Evolutionary conservation across 37 sponge, comb jelly and placozoan species (phyloP), one percentile per base, ranked within the genome.

Genomic region (Ianthella basta): DNA sequence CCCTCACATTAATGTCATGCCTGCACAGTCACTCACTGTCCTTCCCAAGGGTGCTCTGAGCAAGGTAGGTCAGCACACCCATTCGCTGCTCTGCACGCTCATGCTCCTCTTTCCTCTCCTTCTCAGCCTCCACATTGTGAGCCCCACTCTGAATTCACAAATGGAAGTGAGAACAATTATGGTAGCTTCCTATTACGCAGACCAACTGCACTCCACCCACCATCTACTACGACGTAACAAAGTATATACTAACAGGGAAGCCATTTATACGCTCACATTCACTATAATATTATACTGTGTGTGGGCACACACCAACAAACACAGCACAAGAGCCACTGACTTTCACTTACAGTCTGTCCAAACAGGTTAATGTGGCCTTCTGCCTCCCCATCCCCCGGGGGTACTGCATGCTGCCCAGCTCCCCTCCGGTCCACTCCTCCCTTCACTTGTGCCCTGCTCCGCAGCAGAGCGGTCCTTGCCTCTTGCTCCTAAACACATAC

Each of bases 1-100:
- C 39, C 21, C n/a, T 13, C 23, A 4, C 50, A 79, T 5, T 37
- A 5, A 3, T 66, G 33, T 25, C 1, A 1, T 3, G 3, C 35
- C 1, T 37, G 32, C 25, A 35, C 50, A 15, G 24, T 4, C 18
- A 81, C 93, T 60, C 69, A 95, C 96, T 87, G 59, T 90, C 87
- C 83, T 80, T 86, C 27, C 93, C 96, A 27, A 93, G 29, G 19
- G 33, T 63, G 20, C 87, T 86, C 57, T 86, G 87, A 20, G 82
- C 97, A 27, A 96, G 44, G 82, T 96, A 96, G 67, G 93, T 96
- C 24, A 96, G 72, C 18, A 96, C 38, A 50, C 97, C 97, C 57
- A 91, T 81, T 33, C 79, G 86, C 84, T 91, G 94, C 69, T 96
- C 97, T 16, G 66, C 72, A 21, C 81, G 84, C 65, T 96, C 97